Conservation (phyloP, 2,797 vertebrate genomes). For the Arrhamphus sclerolepis region DNA sequence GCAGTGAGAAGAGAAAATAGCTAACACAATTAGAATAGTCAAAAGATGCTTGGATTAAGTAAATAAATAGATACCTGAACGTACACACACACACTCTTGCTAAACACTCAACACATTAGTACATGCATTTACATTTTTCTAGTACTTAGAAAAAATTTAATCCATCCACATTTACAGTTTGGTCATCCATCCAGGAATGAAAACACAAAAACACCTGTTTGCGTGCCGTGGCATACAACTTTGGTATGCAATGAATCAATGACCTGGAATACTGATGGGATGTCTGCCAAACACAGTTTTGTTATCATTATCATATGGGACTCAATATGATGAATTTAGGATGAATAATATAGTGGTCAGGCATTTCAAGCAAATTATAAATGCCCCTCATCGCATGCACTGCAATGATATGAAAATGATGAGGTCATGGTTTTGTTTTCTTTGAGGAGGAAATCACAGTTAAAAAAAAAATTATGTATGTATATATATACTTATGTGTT, state of each 20-base stretch:
- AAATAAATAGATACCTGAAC: slow-evolving; percentile 15
- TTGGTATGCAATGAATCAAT: slow-evolving; percentile 81
- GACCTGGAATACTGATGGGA: slow-evolving; percentile 68
- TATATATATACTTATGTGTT: slow-evolving; percentile 6
- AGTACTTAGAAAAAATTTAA: slow-evolving; percentile 23
- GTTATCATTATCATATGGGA: slow-evolving; percentile 40
- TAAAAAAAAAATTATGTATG: no score
- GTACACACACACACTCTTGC: not conserved
- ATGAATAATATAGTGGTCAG: slow-evolving; percentile 51
- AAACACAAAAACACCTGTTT: slow-evolving; percentile 63
- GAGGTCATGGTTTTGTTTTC: slow-evolving; percentile 73
- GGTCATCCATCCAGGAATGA: slow-evolving; percentile 52
- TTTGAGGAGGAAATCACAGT: slow-evolving; percentile 64
- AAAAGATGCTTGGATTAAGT: slow-evolving; percentile 7
- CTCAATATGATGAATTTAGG: slow-evolving; percentile 64
- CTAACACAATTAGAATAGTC: slow-evolving; percentile 78
- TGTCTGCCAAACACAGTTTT: slow-evolving; percentile 56
- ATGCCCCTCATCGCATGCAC: slow-evolving; percentile 73
- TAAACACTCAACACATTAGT: no score
- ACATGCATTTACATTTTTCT: slow-evolving; percentile 38
- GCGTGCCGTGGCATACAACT: slow-evolving; percentile 85
- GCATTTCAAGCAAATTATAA: slow-evolving; percentile 70
- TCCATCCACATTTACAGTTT: slow-evolving; percentile 32
- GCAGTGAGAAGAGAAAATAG: slow-evolving; percentile 59
- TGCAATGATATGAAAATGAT: slow-evolving; percentile 77